Evolutionary conservation across 2,113 vertebrate genomes (phyloP).

Genomic region (Sapayoa aenigma): DNA sequence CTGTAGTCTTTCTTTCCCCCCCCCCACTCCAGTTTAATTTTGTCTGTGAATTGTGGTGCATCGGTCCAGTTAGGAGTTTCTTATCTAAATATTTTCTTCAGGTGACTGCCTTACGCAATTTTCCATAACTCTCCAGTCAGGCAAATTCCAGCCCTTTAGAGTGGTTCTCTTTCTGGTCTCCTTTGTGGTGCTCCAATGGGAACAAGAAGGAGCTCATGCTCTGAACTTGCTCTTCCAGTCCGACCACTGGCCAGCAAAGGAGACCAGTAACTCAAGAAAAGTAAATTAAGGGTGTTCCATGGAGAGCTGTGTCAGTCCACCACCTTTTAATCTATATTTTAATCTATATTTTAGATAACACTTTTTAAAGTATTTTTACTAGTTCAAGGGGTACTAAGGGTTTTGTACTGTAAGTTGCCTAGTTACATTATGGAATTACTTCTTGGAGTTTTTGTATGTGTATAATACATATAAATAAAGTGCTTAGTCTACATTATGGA

Average conservation of each 20-base stretch:
- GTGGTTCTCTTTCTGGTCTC: neutral
- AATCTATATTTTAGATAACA: neutral
- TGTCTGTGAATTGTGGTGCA: neutral
- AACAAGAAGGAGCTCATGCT: neutral
- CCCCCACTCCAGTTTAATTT: neutral
- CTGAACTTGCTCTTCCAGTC: neutral
- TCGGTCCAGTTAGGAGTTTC: neutral
- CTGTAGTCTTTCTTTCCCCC: neutral
- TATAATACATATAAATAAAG: slow-evolving; percentile 38
- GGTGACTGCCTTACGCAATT: neutral
- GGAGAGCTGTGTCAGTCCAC: neutral
- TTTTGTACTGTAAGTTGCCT: neutral
- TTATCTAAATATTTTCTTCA: neutral
- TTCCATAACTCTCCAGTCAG: neutral
- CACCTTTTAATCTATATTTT: neutral
- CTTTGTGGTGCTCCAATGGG: neutral
- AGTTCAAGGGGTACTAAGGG: neutral
- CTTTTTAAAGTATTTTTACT: neutral
- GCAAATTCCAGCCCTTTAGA: neutral
- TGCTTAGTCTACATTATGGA: slow-evolving; percentile 50
- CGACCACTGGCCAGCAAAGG: neutral
- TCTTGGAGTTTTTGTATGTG: neutral
- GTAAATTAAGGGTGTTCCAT: neutral
- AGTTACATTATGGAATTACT: slow-evolving; percentile 15
- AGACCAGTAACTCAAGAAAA: neutral